Conservation (phyloP, 2,888 invertebrate species). For the Lathronympha strigana region DNA sequence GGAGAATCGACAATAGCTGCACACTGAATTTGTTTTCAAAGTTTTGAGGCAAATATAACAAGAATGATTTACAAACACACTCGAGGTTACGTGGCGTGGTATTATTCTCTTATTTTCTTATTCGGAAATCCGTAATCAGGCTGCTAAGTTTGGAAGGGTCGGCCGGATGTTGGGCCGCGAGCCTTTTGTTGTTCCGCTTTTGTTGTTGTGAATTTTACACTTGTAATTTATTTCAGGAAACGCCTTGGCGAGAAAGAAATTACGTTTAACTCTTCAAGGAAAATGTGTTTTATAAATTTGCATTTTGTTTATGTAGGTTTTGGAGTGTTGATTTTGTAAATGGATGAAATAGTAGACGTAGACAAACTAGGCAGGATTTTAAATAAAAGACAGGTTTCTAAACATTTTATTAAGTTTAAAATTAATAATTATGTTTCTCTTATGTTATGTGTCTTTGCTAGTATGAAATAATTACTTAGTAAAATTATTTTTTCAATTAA, state of each 20-base stretch:
- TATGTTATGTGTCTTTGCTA: too few relatives aligned
- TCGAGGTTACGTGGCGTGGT: constrained; percentile 61
- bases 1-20: too few relatives aligned
- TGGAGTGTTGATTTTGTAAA: constrained; percentile 54
- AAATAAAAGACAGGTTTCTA: not conserved
- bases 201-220: constrained; percentile 84
- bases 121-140: constrained; percentile 84
- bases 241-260: constrained; percentile 82
- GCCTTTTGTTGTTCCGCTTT: constrained; percentile 83
- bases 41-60: constrained; percentile 53
- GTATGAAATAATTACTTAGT: too few relatives aligned
- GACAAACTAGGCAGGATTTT: not conserved
- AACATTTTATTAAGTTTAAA: not conserved
- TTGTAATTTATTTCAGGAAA: constrained; percentile 84
- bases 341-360: constrained; percentile 19
- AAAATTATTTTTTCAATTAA: too few relatives aligned
- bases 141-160: constrained; percentile 83
- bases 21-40: not conserved
- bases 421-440: too few relatives aligned
- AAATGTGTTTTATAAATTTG: constrained; percentile 82
- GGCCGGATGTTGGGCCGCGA: constrained; percentile 82
- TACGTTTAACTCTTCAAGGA: constrained; percentile 80
- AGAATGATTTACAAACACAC: constrained; percentile 65
- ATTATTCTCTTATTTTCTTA: constrained; percentile 76
- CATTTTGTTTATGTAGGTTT: constrained; percentile 69